Percentiles rank a stretch among this genome's conserved stretches.
Conservation (phyloP, 2,888 invertebrate species). For the Agrochola lota region DNA sequence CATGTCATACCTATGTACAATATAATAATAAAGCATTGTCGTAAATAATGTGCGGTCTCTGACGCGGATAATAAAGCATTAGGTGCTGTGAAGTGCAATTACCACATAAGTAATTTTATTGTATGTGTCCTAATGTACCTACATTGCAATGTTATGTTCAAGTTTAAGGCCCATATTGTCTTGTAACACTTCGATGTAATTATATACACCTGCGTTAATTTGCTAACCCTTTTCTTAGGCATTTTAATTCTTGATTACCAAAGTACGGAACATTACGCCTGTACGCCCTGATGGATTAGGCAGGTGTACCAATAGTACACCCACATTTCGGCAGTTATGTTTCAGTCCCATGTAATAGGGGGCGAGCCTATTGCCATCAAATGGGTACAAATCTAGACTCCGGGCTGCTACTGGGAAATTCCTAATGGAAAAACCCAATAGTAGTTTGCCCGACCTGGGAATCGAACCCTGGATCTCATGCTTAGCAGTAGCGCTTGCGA, state of each 20-base stretch:
- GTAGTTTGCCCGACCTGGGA: no score
- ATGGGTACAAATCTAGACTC: no score
- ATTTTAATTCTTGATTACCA: neutral
- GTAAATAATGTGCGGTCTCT: conserved; percentile 48
- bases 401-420: no score
- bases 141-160: conserved; percentile 25
- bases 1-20: conserved; percentile 41
- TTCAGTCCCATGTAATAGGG: neutral
- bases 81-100: conserved; percentile 45
- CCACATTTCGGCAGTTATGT: neutral
- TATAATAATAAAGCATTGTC: conserved; percentile 51
- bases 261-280: neutral
- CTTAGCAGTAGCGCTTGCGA: no score
- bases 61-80: conserved; percentile 37
- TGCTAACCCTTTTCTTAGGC: neutral
- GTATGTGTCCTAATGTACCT: conserved; percentile 6
- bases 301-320: neutral
- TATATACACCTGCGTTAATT: neutral
- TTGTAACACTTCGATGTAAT: neutral
- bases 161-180: conserved; percentile 24
- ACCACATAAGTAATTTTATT: conserved; percentile 43
- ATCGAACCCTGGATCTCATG: no score
- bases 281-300: neutral
- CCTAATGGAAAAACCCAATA: no score
- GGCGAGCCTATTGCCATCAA: no score